Base-by-base conservation (phyloP, 1,140 invertebrate genomes). In the Mylabris phalerata region DNA sequence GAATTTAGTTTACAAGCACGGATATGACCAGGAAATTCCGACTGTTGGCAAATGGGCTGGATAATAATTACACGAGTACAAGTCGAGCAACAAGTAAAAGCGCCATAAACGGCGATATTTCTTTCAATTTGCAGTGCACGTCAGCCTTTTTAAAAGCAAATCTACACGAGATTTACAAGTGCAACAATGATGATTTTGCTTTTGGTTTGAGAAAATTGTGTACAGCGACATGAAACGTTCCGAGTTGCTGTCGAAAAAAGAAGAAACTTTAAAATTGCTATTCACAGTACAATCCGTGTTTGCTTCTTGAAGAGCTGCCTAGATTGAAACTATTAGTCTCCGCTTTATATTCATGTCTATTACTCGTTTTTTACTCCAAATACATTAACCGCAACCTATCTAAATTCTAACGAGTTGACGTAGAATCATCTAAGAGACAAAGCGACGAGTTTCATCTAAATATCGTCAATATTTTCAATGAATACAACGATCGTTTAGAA, bases 41-140 rank as follows among this genome's bases (percentile, higher is more conserved):
- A 59, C 50, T 55, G 45, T 46, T 49, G 49, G 57, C 57, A 59
- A 59, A 59, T 59, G 57, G 57, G 50, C 49, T 59, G 57, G 54
- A 26, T 55, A 59, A 59, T 59, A 59, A 59, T 55, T 47, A 55
- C 3, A 42, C 50, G 47, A 52, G 25, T 4, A 48, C 7, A 48
- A 47, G 24, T 48, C 11, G 9, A 59, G 57, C 57, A 59, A 59
- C 57, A 59, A 59, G 57, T 59, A 49, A 46, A 47, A 42, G 10
- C 19, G 19, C 19, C 19, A 19, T 19, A 19, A 19, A 19, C 19
- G 7, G 32, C 32, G 32, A 32, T 32, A 32, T 32, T 32, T 27
- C 41, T 19, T 19, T 19, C 19, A 19, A 19, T 19, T 19, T 19
- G 19, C 19, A 19, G 19, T 19, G 19, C 19, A 19, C 19, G 19